These are phyloP conservation scores for Chionodraco myersi DNA, from an alignment of 2,113 vertebrate species.

Conservation along the genomic window DNA sequence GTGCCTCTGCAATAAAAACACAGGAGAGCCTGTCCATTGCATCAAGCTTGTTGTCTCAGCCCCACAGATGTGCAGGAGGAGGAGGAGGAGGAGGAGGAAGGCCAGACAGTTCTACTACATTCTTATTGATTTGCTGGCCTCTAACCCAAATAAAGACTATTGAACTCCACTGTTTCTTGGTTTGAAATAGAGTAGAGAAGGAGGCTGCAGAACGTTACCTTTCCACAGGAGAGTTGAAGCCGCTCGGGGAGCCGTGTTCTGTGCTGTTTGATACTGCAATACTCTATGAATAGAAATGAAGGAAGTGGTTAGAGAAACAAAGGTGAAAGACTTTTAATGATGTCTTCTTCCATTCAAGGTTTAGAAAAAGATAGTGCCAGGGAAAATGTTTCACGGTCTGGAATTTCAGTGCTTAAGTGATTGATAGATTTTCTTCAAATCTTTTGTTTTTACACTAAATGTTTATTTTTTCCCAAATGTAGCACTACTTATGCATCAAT, in stretches of 20 bases:
- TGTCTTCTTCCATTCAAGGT: neutral
- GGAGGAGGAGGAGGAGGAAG: slow-evolving; percentile 32
- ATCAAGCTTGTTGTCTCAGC: slow-evolving; percentile 50
- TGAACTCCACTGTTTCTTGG: neutral
- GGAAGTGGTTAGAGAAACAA: slow-evolving; percentile 7
- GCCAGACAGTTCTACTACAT: slow-evolving; percentile 16
- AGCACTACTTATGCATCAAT: neutral
- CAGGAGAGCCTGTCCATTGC: slow-evolving; percentile 13
- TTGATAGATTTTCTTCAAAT: neutral
- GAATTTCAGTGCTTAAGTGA: neutral
- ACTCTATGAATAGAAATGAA: slow-evolving; percentile 77
- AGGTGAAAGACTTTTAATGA: neutral
- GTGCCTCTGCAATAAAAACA: slow-evolving; percentile 56
- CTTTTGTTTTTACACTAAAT: neutral
- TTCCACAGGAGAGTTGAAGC: slow-evolving; percentile 90
- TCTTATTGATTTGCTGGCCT: slow-evolving; percentile 18
- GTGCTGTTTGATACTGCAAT: slow-evolving; percentile 85
- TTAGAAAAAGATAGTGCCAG: neutral
- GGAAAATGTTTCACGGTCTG: neutral
- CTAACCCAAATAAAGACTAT: neutral
- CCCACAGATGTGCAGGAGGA: slow-evolving; percentile 48
- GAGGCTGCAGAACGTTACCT: slow-evolving; percentile 81
- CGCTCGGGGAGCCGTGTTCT: slow-evolving; percentile 76
- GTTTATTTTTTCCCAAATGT: neutral
- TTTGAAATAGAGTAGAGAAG: neutral